Conservation (phyloP, 2,888 invertebrate species). For the Griposia aprilina region DNA sequence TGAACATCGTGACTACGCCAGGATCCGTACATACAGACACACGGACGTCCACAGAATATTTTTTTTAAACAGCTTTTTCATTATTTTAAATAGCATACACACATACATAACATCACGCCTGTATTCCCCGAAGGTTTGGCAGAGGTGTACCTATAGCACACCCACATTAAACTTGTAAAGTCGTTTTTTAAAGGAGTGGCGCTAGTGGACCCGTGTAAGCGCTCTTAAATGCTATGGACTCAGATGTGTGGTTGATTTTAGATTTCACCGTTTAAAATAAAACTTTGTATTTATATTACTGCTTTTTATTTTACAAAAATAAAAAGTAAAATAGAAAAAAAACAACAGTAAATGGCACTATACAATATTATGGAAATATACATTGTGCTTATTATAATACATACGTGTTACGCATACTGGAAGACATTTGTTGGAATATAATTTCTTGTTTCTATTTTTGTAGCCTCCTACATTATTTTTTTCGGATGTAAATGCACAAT, state of each 20-base stretch:
- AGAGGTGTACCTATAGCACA: too few relatives aligned
- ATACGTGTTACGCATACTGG: slow-evolving; percentile 42
- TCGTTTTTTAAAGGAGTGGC: too few relatives aligned
- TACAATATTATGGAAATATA: slow-evolving; percentile 27
- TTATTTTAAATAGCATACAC: too few relatives aligned
- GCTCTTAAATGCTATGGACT: slow-evolving; percentile 47
- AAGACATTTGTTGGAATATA: slow-evolving; percentile 54
- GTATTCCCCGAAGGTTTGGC: too few relatives aligned
- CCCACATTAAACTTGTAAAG: too few relatives aligned
- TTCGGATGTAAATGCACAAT: slow-evolving; percentile 33
- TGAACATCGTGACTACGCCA: too few relatives aligned
- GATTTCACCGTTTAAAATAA: slow-evolving; percentile 83
- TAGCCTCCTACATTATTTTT: not conserved
- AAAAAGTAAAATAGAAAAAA: slow-evolving; percentile 17
- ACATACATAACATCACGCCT: too few relatives aligned
- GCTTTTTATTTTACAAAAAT: slow-evolving; percentile 44
- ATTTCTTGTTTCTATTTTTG: slow-evolving; percentile 26
- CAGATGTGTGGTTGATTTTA: slow-evolving; percentile 79
- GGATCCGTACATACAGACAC: too few relatives aligned
- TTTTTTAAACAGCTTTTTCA: too few relatives aligned
- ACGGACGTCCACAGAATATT: too few relatives aligned
- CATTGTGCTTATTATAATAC: slow-evolving; percentile 17
- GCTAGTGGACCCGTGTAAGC: too few relatives aligned
- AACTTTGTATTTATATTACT: slow-evolving; percentile 74
- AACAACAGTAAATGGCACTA: slow-evolving; percentile 45